Percentiles rank a stretch among this genome's conserved stretches.
Conservation (phyloP, 2,797 vertebrate genomes). For the Lacerta viridis region DNA sequence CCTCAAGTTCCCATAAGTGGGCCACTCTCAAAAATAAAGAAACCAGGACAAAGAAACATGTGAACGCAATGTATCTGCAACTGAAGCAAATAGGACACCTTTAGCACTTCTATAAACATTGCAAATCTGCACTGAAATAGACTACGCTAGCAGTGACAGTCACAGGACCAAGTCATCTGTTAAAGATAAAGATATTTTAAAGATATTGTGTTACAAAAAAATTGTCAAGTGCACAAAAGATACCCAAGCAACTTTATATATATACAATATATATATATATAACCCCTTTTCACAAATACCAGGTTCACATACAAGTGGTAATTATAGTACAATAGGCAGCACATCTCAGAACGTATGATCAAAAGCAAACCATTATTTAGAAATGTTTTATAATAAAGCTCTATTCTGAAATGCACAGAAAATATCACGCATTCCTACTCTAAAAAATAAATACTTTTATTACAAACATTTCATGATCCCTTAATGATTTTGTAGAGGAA, state of each 20-base stretch:
- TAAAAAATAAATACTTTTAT: slow-evolving; percentile 61
- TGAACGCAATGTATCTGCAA: background rate
- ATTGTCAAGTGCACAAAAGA: slow-evolving; percentile 64
- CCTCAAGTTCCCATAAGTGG: background rate
- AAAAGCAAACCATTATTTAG: slow-evolving; percentile 61
- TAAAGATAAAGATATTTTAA: slow-evolving; percentile 55
- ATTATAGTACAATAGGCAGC: slow-evolving; percentile 53
- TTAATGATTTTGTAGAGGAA: slow-evolving; percentile 49
- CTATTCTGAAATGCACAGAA: slow-evolving; percentile 72
- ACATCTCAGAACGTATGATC: slow-evolving; percentile 68
- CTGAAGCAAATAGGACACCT: slow-evolving; percentile 41
- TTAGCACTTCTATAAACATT: slow-evolving; percentile 53
- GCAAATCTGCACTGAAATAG: slow-evolving; percentile 58
- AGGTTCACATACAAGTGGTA: slow-evolving; percentile 64
- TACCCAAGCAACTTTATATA: slow-evolving; percentile 66
- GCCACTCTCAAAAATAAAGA: background rate
- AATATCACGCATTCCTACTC: slow-evolving; percentile 53
- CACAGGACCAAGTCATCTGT: slow-evolving; percentile 48
- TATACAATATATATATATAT: slow-evolving; percentile 22
- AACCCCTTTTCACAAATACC: slow-evolving; percentile 56
- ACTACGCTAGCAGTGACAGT: slow-evolving; percentile 49
- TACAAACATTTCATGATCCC: slow-evolving; percentile 72
- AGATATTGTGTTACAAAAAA: slow-evolving; percentile 68
- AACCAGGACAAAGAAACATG: background rate
- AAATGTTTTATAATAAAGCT: slow-evolving; percentile 60